Base-by-base conservation (phyloP, 2,113 vertebrate species). In the Peromyscus polionotus region DNA sequence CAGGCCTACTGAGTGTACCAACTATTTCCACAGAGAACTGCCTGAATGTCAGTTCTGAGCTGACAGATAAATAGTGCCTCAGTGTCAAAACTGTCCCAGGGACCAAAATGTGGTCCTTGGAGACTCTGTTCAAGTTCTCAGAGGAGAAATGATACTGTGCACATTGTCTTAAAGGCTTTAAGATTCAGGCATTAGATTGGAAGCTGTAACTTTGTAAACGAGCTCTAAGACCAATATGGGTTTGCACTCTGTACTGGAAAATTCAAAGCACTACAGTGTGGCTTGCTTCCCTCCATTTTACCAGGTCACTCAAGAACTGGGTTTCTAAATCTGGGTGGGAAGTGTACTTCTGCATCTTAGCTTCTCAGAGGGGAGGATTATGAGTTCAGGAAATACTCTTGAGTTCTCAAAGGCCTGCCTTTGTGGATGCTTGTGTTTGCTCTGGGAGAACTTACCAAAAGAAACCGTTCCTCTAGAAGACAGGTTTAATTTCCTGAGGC, bases 331-430 rank as follows among this genome's bases (percentile, higher is more conserved):
- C 42, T 59, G 39, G 73, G 51, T 87, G 61, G n/a, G 68, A 63
- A 93, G 65, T 90, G 63, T 85, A 84, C 93, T 93, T 95, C 89
- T 95, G 89, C 19, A 45, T 67, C 8, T 1, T 20, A 51, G 63
- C 80, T 95, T 97, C 79, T 87, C 77, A 36, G 70, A 85, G 51
- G 51, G 75, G 88, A 93, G 73, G 81, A 85, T 94, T 91, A 45
- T 42, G 81, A 89, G 83, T 70, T 93, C 96, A 98, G 96, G 95
- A 97, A 96, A 96, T 98, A 75, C 77, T 94, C 80, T 14, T 14
- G 88, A 75, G 96, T 98, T 97, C 95, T 97, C 95, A n/a, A 94
- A 97, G 92, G 94, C 48, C 97, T 95, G 19, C 48, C 80, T 84
- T 85, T 94, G 76, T 75, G 81, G 76, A 93, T 72, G 19, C 81